These are phyloP conservation scores for Clarias gariepinus DNA, from an alignment of 2,113 vertebrate genomes.

Conservation along the genomic window DNA sequence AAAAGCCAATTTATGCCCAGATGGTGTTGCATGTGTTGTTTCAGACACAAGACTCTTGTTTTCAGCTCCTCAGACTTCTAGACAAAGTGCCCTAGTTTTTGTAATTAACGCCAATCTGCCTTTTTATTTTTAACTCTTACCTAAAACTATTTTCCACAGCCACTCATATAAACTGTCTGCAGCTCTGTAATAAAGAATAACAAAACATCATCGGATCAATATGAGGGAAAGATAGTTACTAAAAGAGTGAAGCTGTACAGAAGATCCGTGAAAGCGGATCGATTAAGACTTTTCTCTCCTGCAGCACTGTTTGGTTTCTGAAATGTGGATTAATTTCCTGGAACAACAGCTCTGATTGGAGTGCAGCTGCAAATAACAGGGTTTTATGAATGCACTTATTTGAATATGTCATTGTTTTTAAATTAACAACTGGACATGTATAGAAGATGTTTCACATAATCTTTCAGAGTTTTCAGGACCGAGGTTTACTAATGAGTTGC, in stretches of 20 bases:
- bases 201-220: neutral
- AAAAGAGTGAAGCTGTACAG: neutral
- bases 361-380: neutral
- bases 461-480: neutral
- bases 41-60: slow-evolving; percentile 2
- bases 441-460: neutral
- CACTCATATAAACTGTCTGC: neutral
- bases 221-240: neutral
- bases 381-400: neutral
- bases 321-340: neutral
- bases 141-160: neutral
- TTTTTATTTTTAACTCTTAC: neutral
- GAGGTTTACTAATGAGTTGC: neutral
- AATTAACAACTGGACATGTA: neutral
- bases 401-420: neutral
- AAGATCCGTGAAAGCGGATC: neutral
- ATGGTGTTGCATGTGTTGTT: neutral
- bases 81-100: neutral
- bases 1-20: neutral
- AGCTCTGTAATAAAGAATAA: neutral
- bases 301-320: neutral
- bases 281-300: neutral
- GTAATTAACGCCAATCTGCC: neutral
- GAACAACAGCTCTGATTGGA: neutral
- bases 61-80: neutral